phyloP scores from a whole-genome alignment of 2,888 invertebrate genomes.

The Noctua fimbriata region DNA sequence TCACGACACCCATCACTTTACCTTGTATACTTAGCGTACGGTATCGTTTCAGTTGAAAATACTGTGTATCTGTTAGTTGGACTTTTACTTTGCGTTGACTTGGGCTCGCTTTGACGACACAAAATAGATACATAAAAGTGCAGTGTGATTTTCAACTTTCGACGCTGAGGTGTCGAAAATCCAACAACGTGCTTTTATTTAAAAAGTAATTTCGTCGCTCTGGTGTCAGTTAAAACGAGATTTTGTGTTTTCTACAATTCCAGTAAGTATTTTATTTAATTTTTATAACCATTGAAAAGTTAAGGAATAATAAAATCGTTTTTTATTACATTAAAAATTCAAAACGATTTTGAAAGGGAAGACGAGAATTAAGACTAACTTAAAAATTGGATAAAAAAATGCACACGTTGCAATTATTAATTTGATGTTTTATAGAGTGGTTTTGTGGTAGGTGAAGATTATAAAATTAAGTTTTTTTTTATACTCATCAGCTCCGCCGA shows the following conservation, averaged over 20 bases:
- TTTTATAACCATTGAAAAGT: background rate
- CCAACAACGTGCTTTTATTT: background rate
- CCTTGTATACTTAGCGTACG: background rate
- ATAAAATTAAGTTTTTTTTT: background rate
- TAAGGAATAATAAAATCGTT: background rate
- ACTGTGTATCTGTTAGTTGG: background rate
- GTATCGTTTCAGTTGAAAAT: background rate
- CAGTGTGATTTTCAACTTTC: background rate
- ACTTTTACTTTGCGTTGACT: background rate
- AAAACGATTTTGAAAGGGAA: background rate
- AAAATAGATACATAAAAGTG: background rate
- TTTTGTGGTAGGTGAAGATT: background rate
- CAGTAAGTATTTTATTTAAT: background rate
- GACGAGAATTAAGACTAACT: background rate
- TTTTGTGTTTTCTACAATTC: background rate
- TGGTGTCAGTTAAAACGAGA: background rate
- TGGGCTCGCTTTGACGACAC: background rate
- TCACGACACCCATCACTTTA: background rate
- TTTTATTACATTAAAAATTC: background rate
- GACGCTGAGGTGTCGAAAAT: background rate
- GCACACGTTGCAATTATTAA: background rate
- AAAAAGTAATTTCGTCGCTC: background rate
- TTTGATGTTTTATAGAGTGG: background rate
- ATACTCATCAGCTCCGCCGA: slow-evolving; percentile 65
- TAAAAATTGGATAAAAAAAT: background rate